Conservation (phyloP, 1,140 invertebrate genomes). For the Pseudomyrmex sp. region DNA sequence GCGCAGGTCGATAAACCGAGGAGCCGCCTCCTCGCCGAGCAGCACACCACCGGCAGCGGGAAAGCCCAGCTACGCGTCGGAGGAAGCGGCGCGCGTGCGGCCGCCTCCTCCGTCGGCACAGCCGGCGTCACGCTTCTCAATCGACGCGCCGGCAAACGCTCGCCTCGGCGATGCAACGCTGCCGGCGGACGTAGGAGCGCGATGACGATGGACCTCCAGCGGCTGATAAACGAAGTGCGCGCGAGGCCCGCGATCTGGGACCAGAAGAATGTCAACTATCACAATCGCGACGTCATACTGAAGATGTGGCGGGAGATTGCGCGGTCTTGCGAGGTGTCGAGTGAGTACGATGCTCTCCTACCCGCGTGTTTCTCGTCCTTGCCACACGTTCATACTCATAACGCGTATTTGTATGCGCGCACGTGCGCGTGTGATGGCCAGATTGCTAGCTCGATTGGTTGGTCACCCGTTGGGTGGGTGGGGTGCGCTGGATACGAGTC, state of each 20-base stretch:
- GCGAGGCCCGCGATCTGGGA: conserved; percentile 79
- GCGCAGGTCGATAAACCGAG: conserved; percentile 38
- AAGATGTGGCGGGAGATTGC: conserved; percentile 79
- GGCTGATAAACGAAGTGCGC: conserved; percentile 76
- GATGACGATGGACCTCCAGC: conserved; percentile 76
- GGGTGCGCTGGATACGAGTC: conserved; percentile 15
- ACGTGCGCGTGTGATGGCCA: conserved; percentile 34
- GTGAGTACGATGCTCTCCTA: conserved; percentile 70
- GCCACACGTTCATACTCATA: background rate
- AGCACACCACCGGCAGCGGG: conserved; percentile 37
- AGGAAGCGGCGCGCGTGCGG: conserved; percentile 70
- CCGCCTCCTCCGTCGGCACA: conserved; percentile 66
- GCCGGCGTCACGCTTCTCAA: conserved; percentile 70
- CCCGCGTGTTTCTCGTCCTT: background rate
- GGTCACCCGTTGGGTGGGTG: background rate
- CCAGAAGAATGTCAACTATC: conserved; percentile 78
- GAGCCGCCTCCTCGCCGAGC: conserved; percentile 51
- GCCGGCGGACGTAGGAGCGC: conserved; percentile 69
- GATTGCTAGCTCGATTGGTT: conserved; percentile 4
- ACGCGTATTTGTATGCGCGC: background rate
- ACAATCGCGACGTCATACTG: conserved; percentile 77
- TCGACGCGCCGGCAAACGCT: conserved; percentile 67
- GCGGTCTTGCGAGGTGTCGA: conserved; percentile 76
- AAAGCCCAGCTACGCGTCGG: conserved; percentile 64
- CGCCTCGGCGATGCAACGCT: conserved; percentile 72